Base-by-base conservation (phyloP, 1,140 invertebrate species). In the Zaprionus kolodkinae region DNA sequence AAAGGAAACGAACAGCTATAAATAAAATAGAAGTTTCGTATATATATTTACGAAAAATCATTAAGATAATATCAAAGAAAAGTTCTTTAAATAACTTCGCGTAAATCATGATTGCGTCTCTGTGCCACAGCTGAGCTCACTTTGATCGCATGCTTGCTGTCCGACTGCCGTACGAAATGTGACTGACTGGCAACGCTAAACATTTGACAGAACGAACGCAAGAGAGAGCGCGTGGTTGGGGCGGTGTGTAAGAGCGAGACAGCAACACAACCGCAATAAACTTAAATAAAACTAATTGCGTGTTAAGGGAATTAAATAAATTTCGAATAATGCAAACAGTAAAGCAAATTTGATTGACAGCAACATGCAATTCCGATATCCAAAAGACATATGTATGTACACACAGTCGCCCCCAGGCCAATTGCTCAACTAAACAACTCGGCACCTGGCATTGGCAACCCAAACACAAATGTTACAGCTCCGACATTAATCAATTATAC, bases 261-360 rank as follows among this genome's bases (percentile, higher is more conserved):
- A 60, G 65, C 74, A 45, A 65, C 76, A 82, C 79, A 90, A 90
- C 86, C 86, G 86, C 86, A 90, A 90, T 86, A 86, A 90, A 90
- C 78, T 90, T 90, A 87, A 90, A 90, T 82, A 90, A 90, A 90
- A 90, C 82, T 90, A 90, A 90, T 90, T 90, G 85, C 85, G 85
- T 89, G 85, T 91, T 90, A 82, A 66, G 73, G 72, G 90, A 90
- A 90, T 90, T 90, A 90, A 90, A 90, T 90, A 90, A 90, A 90
- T 90, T 86, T 90, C 79, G 76, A 78, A 87, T 87, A 86, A 82
- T 82, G 78, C 86, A 82, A 90, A 86, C 86, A 89, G 83, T 86
- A 90, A 87, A 43, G 76, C 72, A 90, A 85, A 90, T 85, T 90
- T 89, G 85, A 89, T 89, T 89, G 85, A 89, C 85, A 89, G 70